Evolutionary conservation across 1,140 invertebrate species (phyloP).

Genomic region (Dryas iulia): DNA sequence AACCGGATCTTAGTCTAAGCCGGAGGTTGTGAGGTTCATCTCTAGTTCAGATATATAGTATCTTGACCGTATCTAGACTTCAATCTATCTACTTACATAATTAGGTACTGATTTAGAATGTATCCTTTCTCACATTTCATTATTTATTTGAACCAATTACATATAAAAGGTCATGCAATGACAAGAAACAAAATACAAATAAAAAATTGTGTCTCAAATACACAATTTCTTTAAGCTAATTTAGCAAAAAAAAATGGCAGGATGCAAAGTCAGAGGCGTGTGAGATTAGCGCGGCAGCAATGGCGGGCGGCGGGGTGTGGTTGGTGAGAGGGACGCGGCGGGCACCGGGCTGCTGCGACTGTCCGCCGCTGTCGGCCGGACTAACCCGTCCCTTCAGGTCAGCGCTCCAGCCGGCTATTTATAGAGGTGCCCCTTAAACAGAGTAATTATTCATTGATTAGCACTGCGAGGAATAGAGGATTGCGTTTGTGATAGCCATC

Average conservation of each 20-base stretch:
- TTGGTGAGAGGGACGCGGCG: constrained; percentile 36
- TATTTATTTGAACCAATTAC: neutral
- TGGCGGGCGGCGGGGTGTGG: constrained; percentile 26
- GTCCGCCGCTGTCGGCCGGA: constrained; percentile 73
- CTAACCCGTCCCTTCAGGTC: constrained; percentile 78
- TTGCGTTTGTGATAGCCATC: constrained; percentile 79
- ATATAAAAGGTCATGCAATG: neutral
- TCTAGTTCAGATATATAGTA: too few species aligned
- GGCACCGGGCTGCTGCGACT: constrained; percentile 53
- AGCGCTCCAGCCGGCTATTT: constrained; percentile 78
- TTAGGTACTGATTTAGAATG: too few species aligned
- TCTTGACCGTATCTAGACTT: too few species aligned
- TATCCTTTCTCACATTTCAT: neutral
- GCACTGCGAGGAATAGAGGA: constrained; percentile 78
- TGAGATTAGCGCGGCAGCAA: constrained; percentile 43
- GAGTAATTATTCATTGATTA: constrained; percentile 81
- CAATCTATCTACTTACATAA: too few species aligned
- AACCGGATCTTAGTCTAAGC: too few species aligned
- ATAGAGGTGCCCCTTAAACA: constrained; percentile 79
- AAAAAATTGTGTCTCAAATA: neutral
- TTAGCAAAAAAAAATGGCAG: constrained; percentile 62
- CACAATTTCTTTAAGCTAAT: constrained; percentile 54
- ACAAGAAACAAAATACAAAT: neutral
- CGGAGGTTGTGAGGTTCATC: too few species aligned
- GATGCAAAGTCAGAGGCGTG: constrained; percentile 66